Evolutionary conservation across 1,140 invertebrate species (phyloP).

Genomic region (Lepidurus couesii): DNA sequence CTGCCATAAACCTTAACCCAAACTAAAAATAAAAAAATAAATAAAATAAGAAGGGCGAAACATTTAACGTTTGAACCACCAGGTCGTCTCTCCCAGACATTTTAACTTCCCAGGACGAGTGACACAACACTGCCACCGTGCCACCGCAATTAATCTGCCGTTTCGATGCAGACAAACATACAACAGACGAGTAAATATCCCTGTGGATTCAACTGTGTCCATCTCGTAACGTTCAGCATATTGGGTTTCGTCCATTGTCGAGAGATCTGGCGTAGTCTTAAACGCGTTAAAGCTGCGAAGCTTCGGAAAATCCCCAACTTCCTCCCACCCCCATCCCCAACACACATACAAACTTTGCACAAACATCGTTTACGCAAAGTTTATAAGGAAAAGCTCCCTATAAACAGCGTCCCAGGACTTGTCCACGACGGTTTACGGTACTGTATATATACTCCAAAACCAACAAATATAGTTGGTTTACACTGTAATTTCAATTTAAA

Average conservation of each 20-base stretch:
- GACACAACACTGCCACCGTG: conserved; percentile 5
- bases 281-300: not conserved
- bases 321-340: not conserved
- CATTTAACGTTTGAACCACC: not conserved
- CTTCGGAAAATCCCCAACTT: not conserved
- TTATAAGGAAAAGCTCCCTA: not conserved
- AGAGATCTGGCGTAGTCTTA: not conserved
- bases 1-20: not conserved
- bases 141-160: not conserved
- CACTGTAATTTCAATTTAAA: not conserved
- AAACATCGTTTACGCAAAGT: conserved; percentile 16
- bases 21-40: not conserved
- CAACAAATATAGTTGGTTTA: not conserved
- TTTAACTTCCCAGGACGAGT: not conserved
- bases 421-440: not conserved
- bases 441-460: conserved; percentile 4
- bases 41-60: not conserved
- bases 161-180: not conserved
- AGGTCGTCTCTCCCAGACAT: not conserved
- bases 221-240: not conserved
- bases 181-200: not conserved
- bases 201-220: not conserved
- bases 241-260: conserved; percentile 10
- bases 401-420: not conserved
- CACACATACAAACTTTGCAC: not conserved